Base-by-base conservation (phyloP, 2,888 invertebrate genomes). In the Ormyrus labotus region DNA sequence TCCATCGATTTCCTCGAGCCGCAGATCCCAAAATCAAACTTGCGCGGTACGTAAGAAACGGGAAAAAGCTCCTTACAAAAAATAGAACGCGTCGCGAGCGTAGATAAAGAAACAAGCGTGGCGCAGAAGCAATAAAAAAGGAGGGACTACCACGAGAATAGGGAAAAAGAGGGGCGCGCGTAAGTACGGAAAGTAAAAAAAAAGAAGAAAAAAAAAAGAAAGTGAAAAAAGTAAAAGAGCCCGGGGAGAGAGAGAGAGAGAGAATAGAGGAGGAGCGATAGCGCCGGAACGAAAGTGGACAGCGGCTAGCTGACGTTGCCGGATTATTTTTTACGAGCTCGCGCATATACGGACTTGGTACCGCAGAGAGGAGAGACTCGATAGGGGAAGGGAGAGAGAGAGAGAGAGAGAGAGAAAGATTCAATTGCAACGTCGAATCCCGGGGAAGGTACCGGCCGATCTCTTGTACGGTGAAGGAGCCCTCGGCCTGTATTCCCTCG, bases 311-410 rank as follows among this genome's bases (percentile, higher is more conserved):
- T 73, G 72, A 72, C 72, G 53, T 53, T 48, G 64, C 65, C 47
- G 72, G 72, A 73, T 73, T 73, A 64, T 73, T 65, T 73, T 73
- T 73, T 73, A 73, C 65, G 65, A 73, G 64, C 51, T 53, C 7
- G 48, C 19, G 50, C 10, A n/a, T 9, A 7, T 57, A 7, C 5
- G 47, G 45, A 45, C 63, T 19, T 19, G 19, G 19, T 19, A 19
- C 19, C 63, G 11, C 47, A 45, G 63, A 63, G 10, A 45, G 9
- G 47, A 9, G 47, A 9, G 13, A 11, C 47, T 9, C 11, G 63
- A 63, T 19, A 19, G 19, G 19, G 19, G 19, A 19, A 19, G 19
- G 63, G n/a, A 34, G 10, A 34, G 61, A 7, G 8, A 8, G 6
- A 45, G 63, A 8, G 47, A 2, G 47, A 60, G 9, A 34, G 9